Evolutionary conservation across 2,113 vertebrate genomes (phyloP).

Genomic region (Excalfactoria chinensis): DNA sequence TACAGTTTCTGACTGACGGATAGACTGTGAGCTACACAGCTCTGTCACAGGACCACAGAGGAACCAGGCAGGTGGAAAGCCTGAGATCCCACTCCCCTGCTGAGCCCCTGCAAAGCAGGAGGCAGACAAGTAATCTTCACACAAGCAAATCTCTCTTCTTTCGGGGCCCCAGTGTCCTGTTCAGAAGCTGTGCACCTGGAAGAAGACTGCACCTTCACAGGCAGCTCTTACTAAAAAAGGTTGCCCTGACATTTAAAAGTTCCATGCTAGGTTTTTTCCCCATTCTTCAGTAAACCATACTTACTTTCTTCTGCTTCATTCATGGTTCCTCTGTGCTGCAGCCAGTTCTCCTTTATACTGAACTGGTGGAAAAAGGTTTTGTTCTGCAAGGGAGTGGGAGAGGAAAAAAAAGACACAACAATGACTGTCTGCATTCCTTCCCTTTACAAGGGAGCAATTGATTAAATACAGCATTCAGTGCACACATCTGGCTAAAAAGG

Average conservation of each 20-base stretch:
- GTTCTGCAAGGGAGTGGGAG: constrained; percentile 78
- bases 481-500: constrained; percentile 1
- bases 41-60: background rate
- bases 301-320: constrained; percentile 91
- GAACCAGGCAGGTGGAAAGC: fast-evolving
- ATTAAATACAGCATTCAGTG: constrained; percentile 29
- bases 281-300: constrained; percentile 31
- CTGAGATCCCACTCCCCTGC: background rate
- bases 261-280: background rate
- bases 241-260: background rate
- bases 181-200: background rate
- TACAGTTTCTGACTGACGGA: background rate
- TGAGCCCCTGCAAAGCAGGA: background rate
- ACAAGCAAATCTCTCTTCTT: background rate
- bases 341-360: constrained; percentile 92
- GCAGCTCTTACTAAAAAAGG: background rate
- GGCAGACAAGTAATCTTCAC: background rate
- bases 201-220: background rate
- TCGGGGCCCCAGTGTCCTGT: background rate
- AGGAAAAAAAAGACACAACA: constrained; percentile 16
- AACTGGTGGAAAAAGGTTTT: constrained; percentile 93
- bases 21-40: background rate
- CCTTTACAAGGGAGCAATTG: constrained; percentile 55
- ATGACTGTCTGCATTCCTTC: constrained; percentile 29
- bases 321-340: constrained; percentile 84